Evolutionary conservation across 2,888 invertebrate species (phyloP).

Genomic region (Abrostola triplasia): DNA sequence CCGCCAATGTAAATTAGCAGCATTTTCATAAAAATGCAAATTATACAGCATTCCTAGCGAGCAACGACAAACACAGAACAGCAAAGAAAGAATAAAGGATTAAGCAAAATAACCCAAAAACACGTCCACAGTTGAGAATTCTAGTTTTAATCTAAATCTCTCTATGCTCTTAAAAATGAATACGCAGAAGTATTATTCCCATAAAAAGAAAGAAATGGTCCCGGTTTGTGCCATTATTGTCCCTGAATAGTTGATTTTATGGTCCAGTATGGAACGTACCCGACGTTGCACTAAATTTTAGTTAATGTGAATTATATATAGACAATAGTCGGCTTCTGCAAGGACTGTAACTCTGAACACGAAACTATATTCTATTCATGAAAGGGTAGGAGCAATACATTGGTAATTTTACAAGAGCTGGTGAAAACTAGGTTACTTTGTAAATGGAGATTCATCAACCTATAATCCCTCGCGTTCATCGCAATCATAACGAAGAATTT

Average conservation of each 20-base stretch:
- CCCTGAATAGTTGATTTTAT: constrained; percentile 61
- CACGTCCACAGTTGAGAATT: constrained; percentile 3
- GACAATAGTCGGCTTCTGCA: constrained; percentile 10
- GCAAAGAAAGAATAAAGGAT: neutral
- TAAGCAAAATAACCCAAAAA: neutral
- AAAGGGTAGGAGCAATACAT: neutral
- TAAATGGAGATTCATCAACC: too few species aligned
- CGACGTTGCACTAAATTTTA: constrained; percentile 52
- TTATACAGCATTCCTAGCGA: neutral
- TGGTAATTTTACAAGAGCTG: too few species aligned
- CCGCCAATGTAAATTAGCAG: neutral
- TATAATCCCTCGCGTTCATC: neutral
- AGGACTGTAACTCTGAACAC: constrained; percentile 21
- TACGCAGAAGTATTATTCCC: constrained; percentile 4
- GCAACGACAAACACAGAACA: neutral
- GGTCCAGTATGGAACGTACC: constrained; percentile 37
- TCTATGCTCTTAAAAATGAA: constrained; percentile 18
- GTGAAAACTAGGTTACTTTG: too few species aligned
- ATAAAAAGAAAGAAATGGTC: constrained; percentile 32
- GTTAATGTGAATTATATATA: constrained; percentile 56
- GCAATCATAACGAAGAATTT: neutral
- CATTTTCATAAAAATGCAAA: constrained; percentile 19
- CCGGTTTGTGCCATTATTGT: constrained; percentile 38
- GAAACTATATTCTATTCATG: constrained; percentile 33
- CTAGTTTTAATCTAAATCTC: constrained; percentile 18